Evolutionary conservation across 2,797 vertebrate species (phyloP), one percentile per base, ranked within the genome.

Genomic region (Arrhamphus sclerolepis): DNA sequence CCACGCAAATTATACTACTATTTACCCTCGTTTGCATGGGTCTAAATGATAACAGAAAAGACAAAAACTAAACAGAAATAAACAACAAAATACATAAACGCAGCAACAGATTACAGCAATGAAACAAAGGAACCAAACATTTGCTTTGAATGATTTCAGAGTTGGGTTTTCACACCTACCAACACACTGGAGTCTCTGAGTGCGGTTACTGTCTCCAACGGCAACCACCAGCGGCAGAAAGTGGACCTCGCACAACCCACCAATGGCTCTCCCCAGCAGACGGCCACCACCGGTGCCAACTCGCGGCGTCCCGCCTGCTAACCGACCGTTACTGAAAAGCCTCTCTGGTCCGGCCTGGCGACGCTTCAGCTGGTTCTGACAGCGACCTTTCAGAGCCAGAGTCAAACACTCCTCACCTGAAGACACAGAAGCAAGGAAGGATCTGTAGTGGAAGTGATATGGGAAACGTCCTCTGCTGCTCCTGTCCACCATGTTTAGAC

Each of bases 331-430:
- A 38, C 84, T 81, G 7, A 79, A 75, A 0, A 85, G 73, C 22
- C 90, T 90, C 81, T 65, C 86, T 61, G 75, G 65, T 49, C 77
- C 86, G 41, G 77, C 42, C 55, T 90, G 91, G 0, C 82, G 74
- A 1, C 89, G 90, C 80, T 94, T 94, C 66, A 94, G 70, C 72
- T 93, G 92, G 86, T 95, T 94, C 84, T 92, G 93, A 54, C 93
- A 94, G 2, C 89, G 93, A 44, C 91, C 90, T 70, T 93, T 94
- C 48, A 93, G 63, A 1, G 91, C 93, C 67, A 92, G 79, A 6
- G 90, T 93, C 83, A 94, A 56, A 74, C 94, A 94, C 78, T 94
- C 93, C 5, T 93, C 92, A 47, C 92, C 92, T 93, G 66, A 40
- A 66, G 49, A 68, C 19, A 46, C 4, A 71, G 11, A 78, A 39